These are phyloP conservation scores for Lepidurus couesii DNA, from an alignment of 1,140 invertebrate species.

Conservation along the genomic window DNA sequence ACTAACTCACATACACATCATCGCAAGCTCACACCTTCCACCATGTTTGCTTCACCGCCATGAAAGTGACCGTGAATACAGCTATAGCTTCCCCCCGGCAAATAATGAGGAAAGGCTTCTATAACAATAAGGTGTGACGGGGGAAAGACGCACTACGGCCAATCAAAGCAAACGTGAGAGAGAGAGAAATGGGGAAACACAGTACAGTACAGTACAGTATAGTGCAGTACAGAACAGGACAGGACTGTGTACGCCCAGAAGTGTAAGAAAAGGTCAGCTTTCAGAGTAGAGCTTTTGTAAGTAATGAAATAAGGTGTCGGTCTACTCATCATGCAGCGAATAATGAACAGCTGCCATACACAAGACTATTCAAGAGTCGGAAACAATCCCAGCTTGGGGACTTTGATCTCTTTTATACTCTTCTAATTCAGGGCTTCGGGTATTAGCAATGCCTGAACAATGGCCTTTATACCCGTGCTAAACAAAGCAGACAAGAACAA, in stretches of 20 bases:
- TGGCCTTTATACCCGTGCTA: conserved; percentile 3
- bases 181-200: neutral
- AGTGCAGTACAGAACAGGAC: too few species aligned
- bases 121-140: conserved; percentile 2
- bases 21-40: neutral
- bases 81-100: neutral
- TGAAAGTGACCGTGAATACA: neutral
- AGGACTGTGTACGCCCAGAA: too few species aligned
- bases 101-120: neutral
- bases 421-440: neutral
- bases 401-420: conserved; percentile 19
- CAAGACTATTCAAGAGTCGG: neutral
- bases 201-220: neutral
- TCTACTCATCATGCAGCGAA: conserved; percentile 3
- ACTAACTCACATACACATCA: neutral
- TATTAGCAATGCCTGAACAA: neutral
- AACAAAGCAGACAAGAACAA: neutral
- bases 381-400: neutral
- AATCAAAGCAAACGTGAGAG: neutral
- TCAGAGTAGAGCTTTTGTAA: neutral
- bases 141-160: neutral
- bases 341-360: neutral
- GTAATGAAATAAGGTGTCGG: neutral
- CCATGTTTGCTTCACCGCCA: neutral
- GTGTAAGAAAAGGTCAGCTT: neutral